These are phyloP conservation scores for Channa argus DNA, from an alignment of 2,113 vertebrate genomes.

Conservation along the genomic window DNA sequence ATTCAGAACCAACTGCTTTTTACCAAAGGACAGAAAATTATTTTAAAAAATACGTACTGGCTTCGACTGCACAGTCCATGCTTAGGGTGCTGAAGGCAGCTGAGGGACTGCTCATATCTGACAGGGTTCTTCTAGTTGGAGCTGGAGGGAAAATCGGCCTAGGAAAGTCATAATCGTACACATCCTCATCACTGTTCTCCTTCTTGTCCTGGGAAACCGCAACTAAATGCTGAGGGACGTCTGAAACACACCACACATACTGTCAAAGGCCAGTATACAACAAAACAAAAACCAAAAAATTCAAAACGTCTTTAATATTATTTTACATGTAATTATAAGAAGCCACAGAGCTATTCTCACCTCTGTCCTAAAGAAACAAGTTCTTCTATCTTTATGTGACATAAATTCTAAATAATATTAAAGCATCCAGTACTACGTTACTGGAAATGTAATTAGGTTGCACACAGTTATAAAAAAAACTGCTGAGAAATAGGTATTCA, in stretches of 20 bases:
- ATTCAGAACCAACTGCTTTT: neutral
- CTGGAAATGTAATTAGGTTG: too few relatives aligned
- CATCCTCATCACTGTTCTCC: constrained; percentile 84
- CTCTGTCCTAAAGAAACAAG: too few relatives aligned
- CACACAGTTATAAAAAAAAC: too few relatives aligned
- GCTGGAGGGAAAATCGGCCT: constrained; percentile 80
- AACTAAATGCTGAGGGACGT: constrained; percentile 65
- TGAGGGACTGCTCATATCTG: constrained; percentile 85
- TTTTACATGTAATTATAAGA: too few relatives aligned
- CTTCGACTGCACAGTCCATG: constrained; percentile 80
- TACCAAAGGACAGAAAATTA: neutral
- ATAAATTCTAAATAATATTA: too few relatives aligned
- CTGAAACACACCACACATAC: constrained; percentile 24
- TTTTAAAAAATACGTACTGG: constrained; percentile 54
- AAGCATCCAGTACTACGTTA: too few relatives aligned
- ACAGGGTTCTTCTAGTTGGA: constrained; percentile 87
- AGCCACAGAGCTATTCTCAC: too few relatives aligned
- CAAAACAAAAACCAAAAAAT: too few relatives aligned
- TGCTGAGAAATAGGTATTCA: neutral
- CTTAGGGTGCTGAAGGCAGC: constrained; percentile 85
- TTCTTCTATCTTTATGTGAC: too few relatives aligned
- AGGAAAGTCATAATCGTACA: constrained; percentile 92
- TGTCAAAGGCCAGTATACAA: too few relatives aligned
- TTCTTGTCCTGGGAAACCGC: constrained; percentile 57
- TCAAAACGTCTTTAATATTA: too few relatives aligned